Base-by-base conservation (phyloP, 2,888 invertebrate species). In the Thalpophila matura region DNA sequence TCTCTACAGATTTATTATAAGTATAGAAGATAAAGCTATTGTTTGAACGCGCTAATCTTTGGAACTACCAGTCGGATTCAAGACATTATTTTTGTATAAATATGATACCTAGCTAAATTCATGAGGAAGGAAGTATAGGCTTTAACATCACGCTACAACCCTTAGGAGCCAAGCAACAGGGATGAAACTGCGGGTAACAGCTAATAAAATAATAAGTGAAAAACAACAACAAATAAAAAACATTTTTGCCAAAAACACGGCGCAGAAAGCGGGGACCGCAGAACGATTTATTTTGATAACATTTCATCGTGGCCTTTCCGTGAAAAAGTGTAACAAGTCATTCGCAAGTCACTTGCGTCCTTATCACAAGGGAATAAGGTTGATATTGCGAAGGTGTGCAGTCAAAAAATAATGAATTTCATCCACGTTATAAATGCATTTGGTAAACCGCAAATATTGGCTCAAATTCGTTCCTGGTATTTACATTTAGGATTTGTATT, bases 261-360 rank as follows among this genome's bases (percentile, higher is more conserved):
- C 20, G 29, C 67, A 57, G 65, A 64, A 60, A 59, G 60, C 51
- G 47, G 45, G 54, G 54, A 76, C 79, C 78, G 26, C 78, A 79
- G 40, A 62, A 61, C 77, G 51, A 78, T 78, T 79, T 71, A 79
- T 78, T 79, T 79, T 76, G 67, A 79, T 71, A 79, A 79, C 62
- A 74, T 78, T 71, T 77, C 66, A 68, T 49, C 77, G 40, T 47
- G 10, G 49, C 18, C 33, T 45, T 35, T 55, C 7, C 16, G 6
- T n/a, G 40, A 53, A 74, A 74, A 67, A 67, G 29, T 59, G 66
- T 64, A 45, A 49, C 55, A 70, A 59, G 29, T 57, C 40, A 22
- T 16, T 5, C 7, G 1, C 35, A 58, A 45, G 3, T 6, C 4
- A 71, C 45, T 62, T 5, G 12, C 26, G 4, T 14, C 53, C 49